Base-by-base conservation (phyloP, 2,797 vertebrate species). In the Oryzias sinensis region DNA sequence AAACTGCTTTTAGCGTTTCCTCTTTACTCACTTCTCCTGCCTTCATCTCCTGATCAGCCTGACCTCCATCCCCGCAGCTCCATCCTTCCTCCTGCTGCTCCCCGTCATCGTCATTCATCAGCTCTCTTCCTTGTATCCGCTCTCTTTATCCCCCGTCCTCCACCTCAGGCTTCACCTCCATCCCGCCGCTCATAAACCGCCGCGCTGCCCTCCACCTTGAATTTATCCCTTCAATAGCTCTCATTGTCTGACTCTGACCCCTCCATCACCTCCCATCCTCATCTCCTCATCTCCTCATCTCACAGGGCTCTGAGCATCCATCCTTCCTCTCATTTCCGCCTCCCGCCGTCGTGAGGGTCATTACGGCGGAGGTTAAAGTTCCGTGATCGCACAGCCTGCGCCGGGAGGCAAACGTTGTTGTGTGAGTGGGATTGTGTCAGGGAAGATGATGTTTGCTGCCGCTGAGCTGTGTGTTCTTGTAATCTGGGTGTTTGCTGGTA, bases 281-380 rank as follows among this genome's bases (percentile, higher is more conserved):
- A 3, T 52, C 53, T 49, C 61, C 49, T 55, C 62, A 43, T 70
- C 44, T 49, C 45, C 15, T 17, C 11, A 14, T 53, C 47, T 48
- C 49, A 45, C 44, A 27, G 57, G 56, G 53, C 61, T 73, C 62
- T 45, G n/a, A 5, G 33, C 59, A 8, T 62, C 43, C 14, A 40
- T 54, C 63, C 42, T 43, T 49, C 50, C 72, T 55, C 58, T 65
- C 58, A 4, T 65, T 13, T 52, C 62, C 4, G n/a, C 72, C 53
- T 54, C 43, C 44, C 44, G 49, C 53, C 56, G 25, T 71, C 56
- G 50, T 62, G 58, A 64, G 56, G 49, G 65, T 57, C 77, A 59
- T 86, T 66, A 76, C 16, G 48, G 68, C 5, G 27, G 63, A 71
- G 81, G 79, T 86, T 74, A 76, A 29, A 3, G 43, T 22, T 40